Evolutionary conservation across 2,113 vertebrate species (phyloP).

Genomic region (Xyliphius kryptos): DNA sequence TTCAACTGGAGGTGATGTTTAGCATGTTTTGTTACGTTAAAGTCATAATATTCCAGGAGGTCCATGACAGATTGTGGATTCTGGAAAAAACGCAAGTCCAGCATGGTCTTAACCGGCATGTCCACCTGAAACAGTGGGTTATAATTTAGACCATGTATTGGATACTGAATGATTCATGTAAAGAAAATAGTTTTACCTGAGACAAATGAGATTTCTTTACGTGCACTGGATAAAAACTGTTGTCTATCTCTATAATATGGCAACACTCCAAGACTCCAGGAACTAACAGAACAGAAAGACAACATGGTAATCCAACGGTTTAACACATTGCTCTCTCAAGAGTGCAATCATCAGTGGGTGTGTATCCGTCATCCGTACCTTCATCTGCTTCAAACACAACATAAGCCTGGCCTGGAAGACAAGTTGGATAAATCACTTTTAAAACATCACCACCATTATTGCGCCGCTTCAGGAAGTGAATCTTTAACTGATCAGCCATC

Average conservation of each 20-base stretch:
- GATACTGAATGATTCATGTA: too few species aligned
- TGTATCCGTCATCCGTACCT: constrained; percentile 33
- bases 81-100: constrained; percentile 40
- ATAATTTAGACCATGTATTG: not conserved
- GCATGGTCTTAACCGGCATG: constrained; percentile 44
- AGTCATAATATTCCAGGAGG: constrained; percentile 36
- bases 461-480: constrained; percentile 45
- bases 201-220: constrained; percentile 26
- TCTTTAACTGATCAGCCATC: constrained; percentile 44
- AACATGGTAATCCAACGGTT: not conserved
- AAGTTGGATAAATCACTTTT: constrained; percentile 42
- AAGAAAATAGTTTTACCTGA: constrained; percentile 29
- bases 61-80: not conserved
- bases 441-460: constrained; percentile 49
- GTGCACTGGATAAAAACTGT: constrained; percentile 23
- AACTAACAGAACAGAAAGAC: constrained; percentile 36
- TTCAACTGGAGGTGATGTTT: constrained; percentile 25
- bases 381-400: constrained; percentile 44
- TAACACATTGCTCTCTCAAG: not conserved
- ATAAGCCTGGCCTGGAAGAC: constrained; percentile 39
- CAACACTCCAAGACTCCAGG: constrained; percentile 34
- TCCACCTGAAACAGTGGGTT: constrained; percentile 52
- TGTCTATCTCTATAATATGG: constrained; percentile 38
- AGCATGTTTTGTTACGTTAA: constrained; percentile 6
- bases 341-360: too few species aligned